A percentile compares a stretch with the other conserved stretches of the same genome.
These are phyloP conservation scores for Candoia aspera DNA, from an alignment of 2,113 vertebrate species.

Conservation along the genomic window DNA sequence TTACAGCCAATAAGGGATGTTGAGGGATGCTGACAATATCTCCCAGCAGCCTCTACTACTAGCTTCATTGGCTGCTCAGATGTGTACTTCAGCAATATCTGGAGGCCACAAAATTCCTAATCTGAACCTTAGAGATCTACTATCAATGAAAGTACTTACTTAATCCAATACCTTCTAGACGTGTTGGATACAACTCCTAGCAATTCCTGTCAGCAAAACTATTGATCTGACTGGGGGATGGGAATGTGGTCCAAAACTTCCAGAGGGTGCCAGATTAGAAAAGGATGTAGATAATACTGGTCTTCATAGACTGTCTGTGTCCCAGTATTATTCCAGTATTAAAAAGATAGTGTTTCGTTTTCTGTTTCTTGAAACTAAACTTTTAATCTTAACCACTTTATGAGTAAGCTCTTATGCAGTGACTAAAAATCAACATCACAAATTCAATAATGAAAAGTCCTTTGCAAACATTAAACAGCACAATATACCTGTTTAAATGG, in stretches of 20 bases:
- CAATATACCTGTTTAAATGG: constrained; percentile 47
- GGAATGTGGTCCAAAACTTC: background rate
- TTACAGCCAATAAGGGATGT: background rate
- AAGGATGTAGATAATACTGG: background rate
- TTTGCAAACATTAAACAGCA: constrained; percentile 49
- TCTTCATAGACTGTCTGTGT: background rate
- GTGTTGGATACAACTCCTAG: background rate
- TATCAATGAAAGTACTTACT: background rate
- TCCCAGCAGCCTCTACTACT: background rate
- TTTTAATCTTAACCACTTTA: background rate
- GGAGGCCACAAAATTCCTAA: background rate
- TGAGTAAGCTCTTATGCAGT: constrained; percentile 31
- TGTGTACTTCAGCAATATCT: background rate
- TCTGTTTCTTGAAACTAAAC: constrained; percentile 10
- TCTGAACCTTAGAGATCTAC: background rate
- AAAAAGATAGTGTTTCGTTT: background rate
- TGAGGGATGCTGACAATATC: background rate
- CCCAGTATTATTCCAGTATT: background rate
- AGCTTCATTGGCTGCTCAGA: background rate
- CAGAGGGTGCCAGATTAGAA: background rate
- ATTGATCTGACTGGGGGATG: background rate
- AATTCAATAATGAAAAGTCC: constrained; percentile 43
- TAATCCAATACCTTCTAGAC: background rate
- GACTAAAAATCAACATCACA: constrained; percentile 32
- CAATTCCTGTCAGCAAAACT: background rate